These are phyloP conservation scores for Eristalis tenax DNA, from an alignment of 2,888 invertebrate genomes.

Conservation along the genomic window DNA sequence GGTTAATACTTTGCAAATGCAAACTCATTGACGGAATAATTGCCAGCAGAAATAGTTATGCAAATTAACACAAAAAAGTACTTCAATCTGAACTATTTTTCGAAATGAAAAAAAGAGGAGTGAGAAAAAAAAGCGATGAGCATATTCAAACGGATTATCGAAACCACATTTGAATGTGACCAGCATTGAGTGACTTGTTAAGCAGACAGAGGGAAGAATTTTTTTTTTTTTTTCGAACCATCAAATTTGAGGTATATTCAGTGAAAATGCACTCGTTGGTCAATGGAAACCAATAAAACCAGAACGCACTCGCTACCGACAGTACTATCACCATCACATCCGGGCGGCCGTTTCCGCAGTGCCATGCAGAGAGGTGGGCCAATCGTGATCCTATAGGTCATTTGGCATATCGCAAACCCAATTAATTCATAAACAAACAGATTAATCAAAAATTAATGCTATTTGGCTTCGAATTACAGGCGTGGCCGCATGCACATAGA, in stretches of 20 bases:
- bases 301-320: background rate
- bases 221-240: background rate
- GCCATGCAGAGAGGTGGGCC: constrained; percentile 11
- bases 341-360: constrained; percentile 30
- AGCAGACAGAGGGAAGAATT: constrained; percentile 22
- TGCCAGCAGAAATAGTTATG: constrained; percentile 14
- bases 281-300: constrained; percentile 27
- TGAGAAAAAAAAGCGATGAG: constrained; percentile 4
- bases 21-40: background rate
- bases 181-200: constrained; percentile 57
- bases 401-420: constrained; percentile 63
- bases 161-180: constrained; percentile 57
- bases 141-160: constrained; percentile 45
- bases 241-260: constrained; percentile 32
- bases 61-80: constrained; percentile 22
- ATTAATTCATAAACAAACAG: constrained; percentile 72
- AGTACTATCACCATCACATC: constrained; percentile 21
- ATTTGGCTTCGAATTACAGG: constrained; percentile 68
- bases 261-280: constrained; percentile 25
- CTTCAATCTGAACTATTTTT: constrained; percentile 28
- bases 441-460: constrained; percentile 72
- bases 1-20: background rate
- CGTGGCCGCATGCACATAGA: constrained; percentile 35
- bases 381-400: constrained; percentile 63
- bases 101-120: constrained; percentile 18